Conservation (phyloP, 1,140 invertebrate species). For the Heliconius melpomene region DNA sequence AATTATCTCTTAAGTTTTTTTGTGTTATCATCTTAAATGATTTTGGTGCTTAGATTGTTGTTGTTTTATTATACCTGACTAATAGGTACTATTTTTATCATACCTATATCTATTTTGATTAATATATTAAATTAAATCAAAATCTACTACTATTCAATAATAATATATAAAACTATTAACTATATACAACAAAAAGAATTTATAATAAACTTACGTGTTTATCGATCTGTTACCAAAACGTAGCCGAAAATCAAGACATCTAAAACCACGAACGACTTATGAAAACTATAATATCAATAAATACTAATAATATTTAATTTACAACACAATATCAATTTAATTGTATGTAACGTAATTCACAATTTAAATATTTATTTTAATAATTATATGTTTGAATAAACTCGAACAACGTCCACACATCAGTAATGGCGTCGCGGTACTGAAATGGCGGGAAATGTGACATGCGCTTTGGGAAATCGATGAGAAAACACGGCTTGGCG, state of each 20-base stretch:
- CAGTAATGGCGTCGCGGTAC: slow-evolving; percentile 52
- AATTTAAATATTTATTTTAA: slow-evolving; percentile 38
- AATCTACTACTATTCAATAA: background rate
- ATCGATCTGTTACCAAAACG: slow-evolving; percentile 30
- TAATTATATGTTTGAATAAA: slow-evolving; percentile 32
- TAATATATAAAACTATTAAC: background rate
- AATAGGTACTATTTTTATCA: background rate
- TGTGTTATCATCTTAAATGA: too few species aligned
- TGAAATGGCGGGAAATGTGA: slow-evolving; percentile 70
- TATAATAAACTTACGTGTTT: slow-evolving; percentile 31
- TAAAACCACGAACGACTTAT: slow-evolving; percentile 15
- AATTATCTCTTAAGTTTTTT: background rate
- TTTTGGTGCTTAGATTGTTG: background rate
- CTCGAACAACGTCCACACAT: slow-evolving; percentile 31
- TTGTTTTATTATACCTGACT: background rate
- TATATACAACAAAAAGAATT: background rate
- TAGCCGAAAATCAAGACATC: slow-evolving; percentile 27
- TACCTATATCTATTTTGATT: background rate
- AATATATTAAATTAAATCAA: background rate
- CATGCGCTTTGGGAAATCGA: slow-evolving; percentile 78
- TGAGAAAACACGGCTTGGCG: slow-evolving; percentile 58
- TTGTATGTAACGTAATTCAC: slow-evolving; percentile 27
- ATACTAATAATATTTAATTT: slow-evolving; percentile 12
- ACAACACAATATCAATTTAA: slow-evolving; percentile 14
- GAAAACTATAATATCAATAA: background rate